phyloP scores from a whole-genome alignment of 2,888 invertebrate species.

The Epinotia demarniana region DNA sequence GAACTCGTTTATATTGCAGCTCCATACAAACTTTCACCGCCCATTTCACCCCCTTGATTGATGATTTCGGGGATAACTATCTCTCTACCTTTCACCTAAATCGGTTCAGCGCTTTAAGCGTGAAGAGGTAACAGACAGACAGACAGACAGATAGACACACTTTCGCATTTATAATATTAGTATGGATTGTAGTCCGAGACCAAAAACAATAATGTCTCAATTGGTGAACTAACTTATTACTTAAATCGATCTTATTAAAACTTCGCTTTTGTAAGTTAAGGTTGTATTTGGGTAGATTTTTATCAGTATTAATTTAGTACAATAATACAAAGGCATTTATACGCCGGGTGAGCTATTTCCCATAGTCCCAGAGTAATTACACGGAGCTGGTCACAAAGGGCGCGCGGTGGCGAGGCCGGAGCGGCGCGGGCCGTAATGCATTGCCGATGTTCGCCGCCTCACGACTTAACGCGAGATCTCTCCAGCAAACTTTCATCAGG shows the following conservation, averaged over 20 bases:
- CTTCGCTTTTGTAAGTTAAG: background rate
- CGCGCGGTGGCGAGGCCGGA: conserved; percentile 59
- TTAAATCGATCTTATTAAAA: background rate
- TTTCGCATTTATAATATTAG: too few species aligned
- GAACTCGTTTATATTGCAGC: too few species aligned
- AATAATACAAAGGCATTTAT: conserved; percentile 73
- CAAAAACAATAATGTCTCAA: too few species aligned
- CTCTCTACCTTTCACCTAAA: too few species aligned
- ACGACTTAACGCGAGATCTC: conserved; percentile 42
- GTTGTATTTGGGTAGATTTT: conserved; percentile 6
- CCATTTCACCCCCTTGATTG: too few species aligned
- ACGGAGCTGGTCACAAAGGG: conserved; percentile 73
- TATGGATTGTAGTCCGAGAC: too few species aligned
- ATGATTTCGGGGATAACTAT: too few species aligned
- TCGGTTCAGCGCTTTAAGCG: too few species aligned
- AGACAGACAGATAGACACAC: too few species aligned
- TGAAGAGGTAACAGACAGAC: too few species aligned
- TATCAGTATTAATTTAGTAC: conserved; percentile 56
- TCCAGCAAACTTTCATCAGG: conserved; percentile 43
- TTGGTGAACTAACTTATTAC: too few species aligned
- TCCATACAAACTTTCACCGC: too few species aligned
- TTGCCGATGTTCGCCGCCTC: conserved; percentile 53
- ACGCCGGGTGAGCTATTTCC: conserved; percentile 76
- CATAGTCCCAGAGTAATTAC: conserved; percentile 82
- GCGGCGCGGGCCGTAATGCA: conserved; percentile 57